Percentiles rank a stretch among this genome's conserved stretches.
These are phyloP conservation scores for Struthidea cinerea DNA, from an alignment of 2,113 vertebrate genomes.

Conservation along the genomic window DNA sequence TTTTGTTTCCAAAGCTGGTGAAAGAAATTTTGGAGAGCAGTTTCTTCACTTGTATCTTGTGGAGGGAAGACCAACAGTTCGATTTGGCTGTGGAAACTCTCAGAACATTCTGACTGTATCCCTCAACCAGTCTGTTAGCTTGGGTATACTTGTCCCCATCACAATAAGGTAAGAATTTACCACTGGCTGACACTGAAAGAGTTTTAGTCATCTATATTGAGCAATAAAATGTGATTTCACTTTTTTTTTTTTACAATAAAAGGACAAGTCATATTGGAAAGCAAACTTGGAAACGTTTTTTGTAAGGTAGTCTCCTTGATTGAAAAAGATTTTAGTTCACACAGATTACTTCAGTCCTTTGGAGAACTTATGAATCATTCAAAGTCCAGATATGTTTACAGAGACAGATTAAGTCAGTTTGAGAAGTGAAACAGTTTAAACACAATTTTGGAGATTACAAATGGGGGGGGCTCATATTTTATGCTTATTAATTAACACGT, in stretches of 20 bases:
- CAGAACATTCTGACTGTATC: constrained; percentile 69
- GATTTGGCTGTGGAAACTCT: constrained; percentile 72
- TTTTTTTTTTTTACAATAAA: neutral
- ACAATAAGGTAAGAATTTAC: constrained; percentile 70
- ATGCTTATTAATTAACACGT: neutral
- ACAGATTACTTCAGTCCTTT: neutral
- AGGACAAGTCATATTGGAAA: neutral
- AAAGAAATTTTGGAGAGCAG: constrained; percentile 72
- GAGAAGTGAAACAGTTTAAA: neutral
- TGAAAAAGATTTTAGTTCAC: neutral
- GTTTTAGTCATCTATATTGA: neutral
- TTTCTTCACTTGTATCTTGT: constrained; percentile 85
- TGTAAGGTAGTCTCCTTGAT: neutral
- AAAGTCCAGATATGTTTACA: neutral
- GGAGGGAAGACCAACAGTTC: constrained; percentile 75
- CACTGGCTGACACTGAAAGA: neutral
- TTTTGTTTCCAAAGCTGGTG: constrained; percentile 71
- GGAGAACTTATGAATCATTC: neutral
- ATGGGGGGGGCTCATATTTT: neutral
- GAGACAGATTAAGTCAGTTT: neutral
- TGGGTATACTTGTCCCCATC: constrained; percentile 66
- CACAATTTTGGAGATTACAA: neutral
- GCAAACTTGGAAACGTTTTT: neutral
- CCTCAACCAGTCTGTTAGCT: constrained; percentile 64
- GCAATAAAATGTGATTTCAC: neutral